A percentile compares a stretch with the other conserved stretches of the same genome.
phyloP scores from a whole-genome alignment of 2,113 vertebrate species.

The Panthera leo region DNA sequence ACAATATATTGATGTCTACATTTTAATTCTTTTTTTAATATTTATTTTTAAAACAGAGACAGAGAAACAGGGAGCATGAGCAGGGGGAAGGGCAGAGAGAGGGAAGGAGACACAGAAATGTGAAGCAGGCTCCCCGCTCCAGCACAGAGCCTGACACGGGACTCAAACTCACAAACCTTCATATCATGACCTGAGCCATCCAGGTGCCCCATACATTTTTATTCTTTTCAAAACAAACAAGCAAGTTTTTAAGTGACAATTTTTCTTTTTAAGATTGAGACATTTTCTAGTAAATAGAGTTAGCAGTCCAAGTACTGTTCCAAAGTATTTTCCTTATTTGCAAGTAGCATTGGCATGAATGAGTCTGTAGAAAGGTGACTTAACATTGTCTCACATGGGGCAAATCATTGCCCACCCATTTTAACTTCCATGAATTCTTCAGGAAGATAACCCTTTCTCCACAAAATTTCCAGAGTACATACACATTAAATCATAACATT shows the following conservation, averaged over 20 bases:
- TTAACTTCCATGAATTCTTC: not conserved
- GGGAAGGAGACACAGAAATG: too few relatives aligned
- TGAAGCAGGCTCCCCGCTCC: too few relatives aligned
- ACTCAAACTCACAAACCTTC: too few relatives aligned
- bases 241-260: not conserved
- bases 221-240: not conserved
- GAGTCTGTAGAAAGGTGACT: not conserved
- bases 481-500: not conserved
- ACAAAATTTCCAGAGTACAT: not conserved
- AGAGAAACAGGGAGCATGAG: too few relatives aligned
- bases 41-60: too few relatives aligned
- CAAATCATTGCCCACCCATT: not conserved
- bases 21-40: not conserved
- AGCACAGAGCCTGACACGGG: too few relatives aligned
- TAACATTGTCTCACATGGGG: not conserved
- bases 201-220: too few relatives aligned
- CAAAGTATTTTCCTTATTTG: not conserved
- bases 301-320: not conserved
- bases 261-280: not conserved
- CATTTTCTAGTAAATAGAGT: not conserved
- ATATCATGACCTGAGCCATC: too few relatives aligned
- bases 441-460: not conserved
- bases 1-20: not conserved
- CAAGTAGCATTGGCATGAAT: not conserved
- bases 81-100: too few relatives aligned